Percentiles rank a stretch among this genome's conserved stretches.
phyloP scores from a whole-genome alignment of 2,888 invertebrate species.

The Drosophila kuntzei region DNA sequence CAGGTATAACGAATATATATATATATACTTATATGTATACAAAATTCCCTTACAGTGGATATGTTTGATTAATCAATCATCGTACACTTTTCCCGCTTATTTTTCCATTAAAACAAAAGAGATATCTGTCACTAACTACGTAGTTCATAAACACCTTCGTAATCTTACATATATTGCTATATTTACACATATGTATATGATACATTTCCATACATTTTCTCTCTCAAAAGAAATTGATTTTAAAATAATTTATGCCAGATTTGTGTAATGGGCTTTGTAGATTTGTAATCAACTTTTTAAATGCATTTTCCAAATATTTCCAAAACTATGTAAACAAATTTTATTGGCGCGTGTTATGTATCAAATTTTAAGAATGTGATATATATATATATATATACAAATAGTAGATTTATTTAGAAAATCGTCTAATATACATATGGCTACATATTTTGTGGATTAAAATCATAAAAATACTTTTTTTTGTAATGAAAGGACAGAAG shows the following conservation, averaged over 20 bases:
- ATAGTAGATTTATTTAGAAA: not conserved
- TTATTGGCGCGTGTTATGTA: not conserved
- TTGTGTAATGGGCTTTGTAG: not conserved
- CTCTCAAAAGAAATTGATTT: not conserved
- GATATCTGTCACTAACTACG: constrained; percentile 2
- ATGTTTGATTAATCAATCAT: not conserved
- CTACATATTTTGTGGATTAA: not conserved
- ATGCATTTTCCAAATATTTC: not conserved
- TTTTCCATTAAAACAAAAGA: not conserved
- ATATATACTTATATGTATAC: not conserved
- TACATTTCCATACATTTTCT: not conserved
- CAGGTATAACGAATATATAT: not conserved
- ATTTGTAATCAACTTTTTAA: not conserved
- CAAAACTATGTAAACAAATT: not conserved
- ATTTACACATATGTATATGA: not conserved
- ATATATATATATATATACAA: not conserved
- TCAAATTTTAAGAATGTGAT: not conserved
- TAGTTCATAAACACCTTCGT: not conserved
- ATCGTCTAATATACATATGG: not conserved
- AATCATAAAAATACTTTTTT: not conserved
- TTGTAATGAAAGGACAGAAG: not conserved
- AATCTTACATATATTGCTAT: not conserved
- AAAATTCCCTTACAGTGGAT: not conserved
- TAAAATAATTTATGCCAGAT: not conserved
- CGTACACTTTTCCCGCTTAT: not conserved